phyloP scores from a whole-genome alignment of 2,888 invertebrate genomes.

The Drosophila dives region DNA sequence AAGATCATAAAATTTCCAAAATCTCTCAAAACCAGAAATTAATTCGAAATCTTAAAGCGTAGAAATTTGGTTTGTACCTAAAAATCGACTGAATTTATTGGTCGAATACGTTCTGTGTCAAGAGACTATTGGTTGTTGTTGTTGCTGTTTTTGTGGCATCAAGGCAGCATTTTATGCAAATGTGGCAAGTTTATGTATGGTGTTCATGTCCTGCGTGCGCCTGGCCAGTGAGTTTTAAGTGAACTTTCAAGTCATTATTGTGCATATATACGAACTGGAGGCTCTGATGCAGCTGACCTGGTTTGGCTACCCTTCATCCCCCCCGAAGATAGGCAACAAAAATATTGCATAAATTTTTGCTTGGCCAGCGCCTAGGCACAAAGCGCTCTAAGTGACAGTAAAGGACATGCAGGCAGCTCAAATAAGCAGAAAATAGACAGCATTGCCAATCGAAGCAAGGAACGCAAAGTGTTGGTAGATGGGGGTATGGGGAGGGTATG shows the following conservation, averaged over 20 bases:
- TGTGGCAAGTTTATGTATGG: conserved; percentile 72
- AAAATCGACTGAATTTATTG: conserved; percentile 76
- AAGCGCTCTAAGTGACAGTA: conserved; percentile 59
- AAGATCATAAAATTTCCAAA: conserved; percentile 14
- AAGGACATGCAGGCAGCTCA: conserved; percentile 50
- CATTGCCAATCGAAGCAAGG: neutral
- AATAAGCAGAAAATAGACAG: conserved; percentile 49
- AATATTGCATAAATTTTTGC: conserved; percentile 63
- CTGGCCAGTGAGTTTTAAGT: conserved; percentile 61
- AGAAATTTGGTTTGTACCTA: conserved; percentile 29
- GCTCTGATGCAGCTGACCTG: neutral
- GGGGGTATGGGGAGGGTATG: neutral
- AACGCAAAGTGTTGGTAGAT: neutral
- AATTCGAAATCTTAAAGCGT: conserved; percentile 53
- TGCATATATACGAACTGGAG: conserved; percentile 15
- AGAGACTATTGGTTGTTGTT: conserved; percentile 47
- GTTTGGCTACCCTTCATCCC: neutral
- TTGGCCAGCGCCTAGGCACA: conserved; percentile 29
- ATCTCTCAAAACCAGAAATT: conserved; percentile 60
- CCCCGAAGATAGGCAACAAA: conserved; percentile 25
- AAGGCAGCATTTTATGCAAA: conserved; percentile 68
- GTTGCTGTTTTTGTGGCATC: conserved; percentile 50
- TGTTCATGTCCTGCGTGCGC: conserved; percentile 36
- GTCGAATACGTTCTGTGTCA: conserved; percentile 72
- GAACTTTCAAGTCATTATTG: conserved; percentile 58